Evolutionary conservation across 2,797 vertebrate genomes (phyloP).

Genomic region (Sarcophilus harrisii): DNA sequence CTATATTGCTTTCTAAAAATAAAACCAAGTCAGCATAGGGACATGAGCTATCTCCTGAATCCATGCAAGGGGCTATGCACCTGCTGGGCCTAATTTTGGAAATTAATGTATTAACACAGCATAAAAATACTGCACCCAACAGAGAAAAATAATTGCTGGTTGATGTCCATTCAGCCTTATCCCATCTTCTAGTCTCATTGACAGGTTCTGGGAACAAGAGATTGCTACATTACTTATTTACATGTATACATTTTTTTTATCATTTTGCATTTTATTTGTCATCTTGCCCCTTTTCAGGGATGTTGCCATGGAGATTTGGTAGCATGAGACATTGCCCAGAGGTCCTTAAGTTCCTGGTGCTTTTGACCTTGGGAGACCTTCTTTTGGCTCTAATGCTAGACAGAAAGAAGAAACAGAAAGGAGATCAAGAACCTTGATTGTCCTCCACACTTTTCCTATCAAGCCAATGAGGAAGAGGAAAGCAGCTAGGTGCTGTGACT

Average conservation of each 20-base stretch:
- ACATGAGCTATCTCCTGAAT: neutral
- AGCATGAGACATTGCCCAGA: neutral
- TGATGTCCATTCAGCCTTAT: neutral
- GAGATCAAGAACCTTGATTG: neutral
- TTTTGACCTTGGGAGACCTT: neutral
- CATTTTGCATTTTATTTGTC: neutral
- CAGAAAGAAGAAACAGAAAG: neutral
- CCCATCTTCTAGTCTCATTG: neutral
- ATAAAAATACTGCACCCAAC: neutral
- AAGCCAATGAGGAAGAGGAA: neutral
- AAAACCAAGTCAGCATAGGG: neutral
- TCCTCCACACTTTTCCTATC: neutral
- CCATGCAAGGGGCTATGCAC: neutral
- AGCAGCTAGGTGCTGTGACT: neutral
- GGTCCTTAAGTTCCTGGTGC: neutral
- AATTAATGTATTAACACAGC: constrained; percentile 1
- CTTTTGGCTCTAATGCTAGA: neutral
- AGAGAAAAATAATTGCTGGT: neutral
- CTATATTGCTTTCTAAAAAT: neutral
- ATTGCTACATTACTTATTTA: neutral
- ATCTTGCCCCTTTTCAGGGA: neutral
- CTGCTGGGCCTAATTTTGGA: constrained; percentile 6
- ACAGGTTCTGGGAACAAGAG: neutral
- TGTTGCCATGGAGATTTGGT: neutral
- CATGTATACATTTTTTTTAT: neutral